Evolutionary conservation across 2,888 invertebrate genomes (phyloP), one percentile per base, ranked within the genome.

Genomic region (Tethea ocularis): DNA sequence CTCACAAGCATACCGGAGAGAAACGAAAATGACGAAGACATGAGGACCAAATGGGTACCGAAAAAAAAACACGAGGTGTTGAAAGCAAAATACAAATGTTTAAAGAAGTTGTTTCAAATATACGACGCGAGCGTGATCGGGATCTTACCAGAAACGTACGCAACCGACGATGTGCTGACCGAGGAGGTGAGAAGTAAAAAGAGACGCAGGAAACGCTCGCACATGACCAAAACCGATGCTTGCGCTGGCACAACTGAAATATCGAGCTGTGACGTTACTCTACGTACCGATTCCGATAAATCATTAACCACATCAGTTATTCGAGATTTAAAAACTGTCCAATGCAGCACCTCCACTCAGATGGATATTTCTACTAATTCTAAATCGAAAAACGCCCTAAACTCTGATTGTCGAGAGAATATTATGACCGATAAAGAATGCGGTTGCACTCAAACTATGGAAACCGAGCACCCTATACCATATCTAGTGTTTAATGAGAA

Each of bases 51-150:
- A 80, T 92, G 91, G 91, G 90, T 92, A 23, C 87, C 92, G 0
- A 92, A 91, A 69, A 91, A 91, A 56, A 91, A 90, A 63, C 92
- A 92, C 53, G 92, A 92, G 58, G 88, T 91, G 0, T 68, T 92
- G 1, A 92, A 92, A 72, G 91, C 90, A 0, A 92, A 92, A 63
- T 92, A 92, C 58, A 92, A 91, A 71, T 92, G 91, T 61, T 66
- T 92, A 58, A 92, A 92, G 67, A 91, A 92, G 62, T 72, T 92
- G 0, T 92, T 92, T 54, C 91, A 92, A 68, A 86, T 92, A 3
- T 91, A 91, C 60, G 92, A 92, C 52, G 91, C 91, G 0, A 90
- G 87, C 57, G 84, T 91, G 0, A 88, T 91, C 0, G 84, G 85
- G 0, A 83, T 88, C 1, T 68, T 91, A 10, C 89, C 89, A 0